Evolutionary conservation across 2,888 invertebrate species (phyloP).

Genomic region (Pollenia labialis): DNA sequence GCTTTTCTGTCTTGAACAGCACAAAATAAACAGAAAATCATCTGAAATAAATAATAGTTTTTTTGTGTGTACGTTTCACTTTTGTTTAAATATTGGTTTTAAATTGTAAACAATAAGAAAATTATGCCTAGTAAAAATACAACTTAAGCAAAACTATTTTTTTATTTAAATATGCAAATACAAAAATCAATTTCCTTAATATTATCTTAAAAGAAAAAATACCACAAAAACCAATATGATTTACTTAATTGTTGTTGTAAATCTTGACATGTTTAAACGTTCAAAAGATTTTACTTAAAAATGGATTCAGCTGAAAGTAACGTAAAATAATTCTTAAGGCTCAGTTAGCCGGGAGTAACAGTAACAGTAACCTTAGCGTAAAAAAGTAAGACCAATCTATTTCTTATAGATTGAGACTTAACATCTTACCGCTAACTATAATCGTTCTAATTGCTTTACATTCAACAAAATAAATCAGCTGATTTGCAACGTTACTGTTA

Average conservation of each 20-base stretch:
- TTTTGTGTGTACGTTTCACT: slow-evolving; percentile 27
- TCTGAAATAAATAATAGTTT: slow-evolving; percentile 61
- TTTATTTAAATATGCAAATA: slow-evolving; percentile 17
- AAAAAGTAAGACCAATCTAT: too few relatives aligned
- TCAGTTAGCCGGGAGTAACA: too few relatives aligned
- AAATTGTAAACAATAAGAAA: slow-evolving; percentile 59
- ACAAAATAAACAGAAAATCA: slow-evolving; percentile 60
- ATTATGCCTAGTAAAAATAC: slow-evolving; percentile 17
- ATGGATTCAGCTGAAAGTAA: background rate
- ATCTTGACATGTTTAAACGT: background rate
- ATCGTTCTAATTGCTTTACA: too few relatives aligned
- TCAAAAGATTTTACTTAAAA: background rate
- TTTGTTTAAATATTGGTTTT: slow-evolving; percentile 58
- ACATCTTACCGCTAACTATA: too few relatives aligned
- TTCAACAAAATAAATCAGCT: too few relatives aligned
- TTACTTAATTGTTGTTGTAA: slow-evolving; percentile 12
- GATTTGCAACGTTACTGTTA: too few relatives aligned
- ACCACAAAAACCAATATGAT: background rate
- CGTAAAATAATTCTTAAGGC: background rate
- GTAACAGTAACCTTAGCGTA: too few relatives aligned
- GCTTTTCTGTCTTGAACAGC: slow-evolving; percentile 54
- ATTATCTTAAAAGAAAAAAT: background rate
- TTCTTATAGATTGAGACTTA: too few relatives aligned
- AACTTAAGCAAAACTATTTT: slow-evolving; percentile 47
- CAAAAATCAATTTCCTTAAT: slow-evolving; percentile 15